Evolutionary conservation across 2,888 invertebrate species (phyloP), one percentile per base, ranked within the genome.

Genomic region (Bembecia ichneumoniformis): DNA sequence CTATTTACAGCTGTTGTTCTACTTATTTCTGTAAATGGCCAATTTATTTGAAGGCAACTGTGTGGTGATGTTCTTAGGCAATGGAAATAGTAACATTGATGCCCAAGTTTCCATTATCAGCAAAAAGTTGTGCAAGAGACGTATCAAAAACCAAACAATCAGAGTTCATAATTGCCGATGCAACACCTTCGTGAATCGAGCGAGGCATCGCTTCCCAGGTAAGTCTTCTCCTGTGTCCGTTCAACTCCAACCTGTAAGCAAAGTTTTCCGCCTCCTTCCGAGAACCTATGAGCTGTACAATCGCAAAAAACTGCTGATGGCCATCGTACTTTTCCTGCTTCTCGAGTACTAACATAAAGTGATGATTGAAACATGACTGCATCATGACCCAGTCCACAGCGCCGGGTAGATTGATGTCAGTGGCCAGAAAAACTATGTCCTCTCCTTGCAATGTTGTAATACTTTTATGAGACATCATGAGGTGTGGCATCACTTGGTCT

Each of bases 301-400:
- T 98, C 16, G 99, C 99, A 88, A 96, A 97, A 79, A 97, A 97
- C 74, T 97, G 96, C 67, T 96, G 96, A 71, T 96, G 96, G 1
- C 96, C 98, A 87, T 99, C 98, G 77, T 94, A 96, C 75, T 99
- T 99, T 70, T 98, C 98, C 82, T 98, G 97, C 76, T 99, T 99
- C 77, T 99, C 99, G 48, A 99, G 90, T 35, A 99, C 99, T 59
- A 99, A 90, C 99, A 99, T 99, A 73, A 99, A 99, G 81, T 99
- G 97, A 74, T 98, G 98, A 51, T 97, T 97, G 78, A 99, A 99
- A 82, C 99, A 99, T 28, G 97, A 97, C 86, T 99, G 99, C 99
- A 99, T 99, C 99, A 99, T 99, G 3, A 97, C 97, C 98, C 98
- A 99, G 80, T 99, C 98, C 9, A 99, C 98, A 35, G 98, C 99